Base-by-base conservation (phyloP, 2,797 vertebrate genomes). In the Anabacerthia variegaticeps region DNA sequence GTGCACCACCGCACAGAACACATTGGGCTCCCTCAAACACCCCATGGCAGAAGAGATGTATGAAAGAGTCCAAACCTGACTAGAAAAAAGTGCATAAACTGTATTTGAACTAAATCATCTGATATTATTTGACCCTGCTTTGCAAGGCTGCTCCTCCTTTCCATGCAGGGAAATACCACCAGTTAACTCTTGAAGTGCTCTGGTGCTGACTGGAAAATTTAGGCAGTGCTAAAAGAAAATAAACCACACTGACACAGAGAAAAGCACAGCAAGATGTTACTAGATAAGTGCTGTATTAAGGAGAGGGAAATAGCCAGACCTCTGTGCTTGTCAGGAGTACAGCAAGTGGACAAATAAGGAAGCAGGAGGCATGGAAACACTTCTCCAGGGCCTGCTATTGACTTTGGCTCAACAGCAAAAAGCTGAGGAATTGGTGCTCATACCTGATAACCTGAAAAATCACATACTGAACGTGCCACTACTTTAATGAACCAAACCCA, bases 401-500 rank as follows among this genome's bases (percentile, higher is more conserved):
- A 67, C 56, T 54, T 28, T 32, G 44, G 39, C 44, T 55, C 52
- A 8, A 26, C 83, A 74, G 27, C 52, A 72, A 43, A 32, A 88
- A 39, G 7, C 7, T 1, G 11, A 83, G 28, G 26, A 67, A 85
- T 7, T 2, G 0, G 30, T 48, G 61, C 22, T 74, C 23, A 8
- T 22, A 2, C 6, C 28, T 76, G 61, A 51, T 23, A 71, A 20
- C 75, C 67, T 30, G 44, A 58, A 86, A 88, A 78, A 37, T n/a
- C 44, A 78, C 66, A 80, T 36, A 41, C 59, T 46, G 36, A 93
- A 58, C 34, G 8, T 63, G 39, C 62, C 89, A 59, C 44, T 59
- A 43, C 24, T 68, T 68, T 72, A 92, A 79, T n/a, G 39, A 96
- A 68, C 62, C 43, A 78, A 78, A 67, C 21, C 36, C 30, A 66